Evolutionary conservation across 2,888 invertebrate genomes (phyloP), one percentile per base, ranked within the genome.

Genomic region (Watsonalla cultraria): DNA sequence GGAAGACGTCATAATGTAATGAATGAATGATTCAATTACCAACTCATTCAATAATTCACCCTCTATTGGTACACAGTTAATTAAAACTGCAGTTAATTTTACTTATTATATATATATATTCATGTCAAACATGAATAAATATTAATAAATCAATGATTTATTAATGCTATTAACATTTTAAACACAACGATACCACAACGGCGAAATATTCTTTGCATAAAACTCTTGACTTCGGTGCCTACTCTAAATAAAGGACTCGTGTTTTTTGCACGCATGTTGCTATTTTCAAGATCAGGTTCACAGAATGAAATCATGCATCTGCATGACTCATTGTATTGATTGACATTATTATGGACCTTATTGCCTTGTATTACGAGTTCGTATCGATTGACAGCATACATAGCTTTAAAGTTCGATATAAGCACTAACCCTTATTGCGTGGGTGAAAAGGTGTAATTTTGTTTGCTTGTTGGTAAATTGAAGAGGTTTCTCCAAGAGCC

Each of bases 401-500:
- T 35, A 53, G 39, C 6, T 33, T 13, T 49, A n/a, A 14, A 8
- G 37, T 33, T 39, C 1, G 37, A 49, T 49, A 49, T 49, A 39
- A 7, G 14, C 13, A 8, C 37, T 49, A 11, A n/a, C 14, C 15
- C 15, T 37, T 49, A 49, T 49, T 49, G 0, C 37, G 15, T 35
- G 9, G 0, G 4, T 0, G 0, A 47, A 13, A 48, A 48, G 49
- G 49, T 49, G 14, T 37, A 15, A 13, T 49, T 49, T 49, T 15
- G 37, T 15, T 37, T 49, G 49, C 15, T 14, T 9, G 0, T 9
- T 15, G 13, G 49, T 35, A 11, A 14, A 49, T 49, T 49, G 14
- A 35, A 15, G 15, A 49, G 15, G 35, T 48, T 48, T 49, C 34
- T 42, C 45, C 11, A 54, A 39, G 52, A 59, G 56, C 64, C 60